These are phyloP conservation scores for Oscheius sp. DNA, from an alignment of 2,888 invertebrate genomes.

Conservation along the genomic window DNA sequence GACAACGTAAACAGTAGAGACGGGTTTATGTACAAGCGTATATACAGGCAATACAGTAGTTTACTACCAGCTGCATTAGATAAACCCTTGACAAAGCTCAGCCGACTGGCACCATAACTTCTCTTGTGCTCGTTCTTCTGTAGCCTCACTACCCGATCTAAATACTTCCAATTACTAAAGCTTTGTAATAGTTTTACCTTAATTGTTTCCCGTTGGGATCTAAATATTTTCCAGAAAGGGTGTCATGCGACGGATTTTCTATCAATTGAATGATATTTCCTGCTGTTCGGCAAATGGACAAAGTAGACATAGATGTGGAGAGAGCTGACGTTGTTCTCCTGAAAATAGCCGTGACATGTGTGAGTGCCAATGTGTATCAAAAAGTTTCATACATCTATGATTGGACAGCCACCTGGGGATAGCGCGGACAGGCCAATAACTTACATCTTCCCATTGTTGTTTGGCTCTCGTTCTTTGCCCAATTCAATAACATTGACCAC, in stretches of 20 bases:
- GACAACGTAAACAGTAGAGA: neutral
- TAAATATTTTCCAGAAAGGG: slow-evolving; percentile 68
- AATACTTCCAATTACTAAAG: neutral
- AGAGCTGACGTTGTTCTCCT: slow-evolving; percentile 63
- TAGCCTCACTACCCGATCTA: slow-evolving; percentile 63
- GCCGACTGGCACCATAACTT: slow-evolving; percentile 62
- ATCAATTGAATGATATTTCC: slow-evolving; percentile 65
- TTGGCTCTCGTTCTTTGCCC: slow-evolving; percentile 62
- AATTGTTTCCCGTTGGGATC: slow-evolving; percentile 69
- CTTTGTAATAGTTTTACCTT: slow-evolving; percentile 39
- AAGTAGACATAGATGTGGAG: slow-evolving; percentile 58
- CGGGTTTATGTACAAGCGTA: slow-evolving; percentile 35
- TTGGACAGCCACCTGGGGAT: slow-evolving; percentile 17
- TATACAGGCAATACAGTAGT: slow-evolving; percentile 25
- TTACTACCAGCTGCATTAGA: slow-evolving; percentile 36
- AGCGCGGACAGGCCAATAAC: neutral
- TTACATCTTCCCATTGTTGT: slow-evolving; percentile 59
- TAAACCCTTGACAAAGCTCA: slow-evolving; percentile 54
- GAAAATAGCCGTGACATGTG: slow-evolving; percentile 26
- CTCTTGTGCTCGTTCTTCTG: slow-evolving; percentile 69
- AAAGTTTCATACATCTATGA: slow-evolving; percentile 28
- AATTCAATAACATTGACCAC: slow-evolving; percentile 61
- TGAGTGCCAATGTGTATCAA: neutral
- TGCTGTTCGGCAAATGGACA: slow-evolving; percentile 57
- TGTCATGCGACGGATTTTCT: slow-evolving; percentile 56